phyloP scores from a whole-genome alignment of 2,888 invertebrate species.

The Desoria tigrina region DNA sequence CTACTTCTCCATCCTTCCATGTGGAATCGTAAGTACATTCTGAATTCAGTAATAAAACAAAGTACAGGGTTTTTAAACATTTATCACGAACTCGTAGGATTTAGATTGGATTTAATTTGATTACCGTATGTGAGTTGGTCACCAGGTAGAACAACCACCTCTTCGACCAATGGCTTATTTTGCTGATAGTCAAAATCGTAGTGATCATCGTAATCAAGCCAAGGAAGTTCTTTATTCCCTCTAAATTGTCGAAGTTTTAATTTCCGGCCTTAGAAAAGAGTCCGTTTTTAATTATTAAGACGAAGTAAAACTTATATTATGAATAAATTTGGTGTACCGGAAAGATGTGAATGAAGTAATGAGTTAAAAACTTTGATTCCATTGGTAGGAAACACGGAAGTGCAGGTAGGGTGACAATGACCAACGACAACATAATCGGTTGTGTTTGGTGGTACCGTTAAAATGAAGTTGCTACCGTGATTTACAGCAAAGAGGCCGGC shows the following conservation, averaged over 20 bases:
- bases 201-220: constrained; percentile 28
- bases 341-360: constrained; percentile 73
- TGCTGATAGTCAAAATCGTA: constrained; percentile 41
- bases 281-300: not conserved
- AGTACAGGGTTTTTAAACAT: not conserved
- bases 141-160: constrained; percentile 22
- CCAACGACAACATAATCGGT: constrained; percentile 75
- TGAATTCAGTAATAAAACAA: not conserved
- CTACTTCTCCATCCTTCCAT: not conserved
- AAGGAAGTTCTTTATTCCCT: constrained; percentile 30
- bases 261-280: constrained; percentile 16
- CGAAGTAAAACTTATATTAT: not conserved
- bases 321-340: constrained; percentile 57
- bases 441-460: constrained; percentile 80
- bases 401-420: constrained; percentile 74
- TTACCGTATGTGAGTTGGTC: constrained; percentile 42
- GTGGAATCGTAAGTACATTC: constrained; percentile 1
- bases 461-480: constrained; percentile 67
- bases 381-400: constrained; percentile 60
- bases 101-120: not conserved
- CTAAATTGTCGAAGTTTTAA: constrained; percentile 41
- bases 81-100: not conserved
- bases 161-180: constrained; percentile 18
- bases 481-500: constrained; percentile 67
- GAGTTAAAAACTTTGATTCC: constrained; percentile 82